phyloP scores from a whole-genome alignment of 2,888 invertebrate species.

The Athalia rosae region DNA sequence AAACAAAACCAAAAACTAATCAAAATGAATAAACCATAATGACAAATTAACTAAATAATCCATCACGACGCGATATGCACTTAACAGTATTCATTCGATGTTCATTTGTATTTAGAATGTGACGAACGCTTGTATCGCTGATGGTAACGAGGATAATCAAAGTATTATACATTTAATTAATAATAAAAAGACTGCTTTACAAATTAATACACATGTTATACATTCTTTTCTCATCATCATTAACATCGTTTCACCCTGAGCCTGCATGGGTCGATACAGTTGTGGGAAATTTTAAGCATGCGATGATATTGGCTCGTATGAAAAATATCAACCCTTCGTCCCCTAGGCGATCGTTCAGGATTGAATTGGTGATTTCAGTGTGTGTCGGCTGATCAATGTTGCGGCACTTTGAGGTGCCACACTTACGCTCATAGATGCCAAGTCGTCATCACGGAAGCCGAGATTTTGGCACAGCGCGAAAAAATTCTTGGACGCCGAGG shows the following conservation, averaged over 20 bases:
- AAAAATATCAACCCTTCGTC: neutral
- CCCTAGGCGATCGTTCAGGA: neutral
- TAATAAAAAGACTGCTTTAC: neutral
- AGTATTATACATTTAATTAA: no score
- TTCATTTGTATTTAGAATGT: no score
- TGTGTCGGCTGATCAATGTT: conserved; percentile 54
- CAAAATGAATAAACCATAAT: no score
- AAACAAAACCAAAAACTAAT: no score
- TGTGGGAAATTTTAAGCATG: neutral
- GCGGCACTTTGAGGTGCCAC: conserved; percentile 59
- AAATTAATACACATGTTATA: neutral
- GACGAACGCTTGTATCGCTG: no score
- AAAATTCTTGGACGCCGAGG: conserved; percentile 62
- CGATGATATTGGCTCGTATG: neutral
- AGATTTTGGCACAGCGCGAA: conserved; percentile 61
- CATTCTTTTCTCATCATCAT: neutral
- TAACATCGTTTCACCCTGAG: neutral
- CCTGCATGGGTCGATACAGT: neutral
- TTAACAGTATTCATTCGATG: no score
- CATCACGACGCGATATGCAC: no score
- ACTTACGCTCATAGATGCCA: conserved; percentile 65
- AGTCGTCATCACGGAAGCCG: conserved; percentile 65
- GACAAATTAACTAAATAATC: no score
- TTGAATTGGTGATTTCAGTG: conserved; percentile 58
- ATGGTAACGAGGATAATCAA: no score